These are phyloP conservation scores for Lasaia peninsularis DNA, from an alignment of 1,140 invertebrate species.

Conservation along the genomic window DNA sequence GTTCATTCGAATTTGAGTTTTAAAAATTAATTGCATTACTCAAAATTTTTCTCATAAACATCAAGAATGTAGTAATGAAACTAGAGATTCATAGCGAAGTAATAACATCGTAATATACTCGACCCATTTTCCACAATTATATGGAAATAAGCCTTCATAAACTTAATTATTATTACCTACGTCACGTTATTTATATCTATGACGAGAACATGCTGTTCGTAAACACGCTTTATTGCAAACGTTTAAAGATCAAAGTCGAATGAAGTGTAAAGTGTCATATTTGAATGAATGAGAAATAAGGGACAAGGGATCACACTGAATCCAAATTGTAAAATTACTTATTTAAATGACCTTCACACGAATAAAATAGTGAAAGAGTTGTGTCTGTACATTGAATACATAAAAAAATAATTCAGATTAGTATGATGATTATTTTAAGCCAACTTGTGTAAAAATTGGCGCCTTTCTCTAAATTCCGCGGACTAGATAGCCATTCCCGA, in stretches of 20 bases:
- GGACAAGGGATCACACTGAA: background rate
- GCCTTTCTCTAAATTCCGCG: too few relatives aligned
- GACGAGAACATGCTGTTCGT: background rate
- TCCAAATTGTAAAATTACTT: too few relatives aligned
- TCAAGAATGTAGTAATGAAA: slow-evolving; percentile 1
- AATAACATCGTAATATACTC: background rate
- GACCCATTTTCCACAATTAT: slow-evolving; percentile 1
- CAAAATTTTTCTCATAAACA: background rate
- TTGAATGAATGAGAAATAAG: background rate
- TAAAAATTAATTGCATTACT: background rate
- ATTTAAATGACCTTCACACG: too few relatives aligned
- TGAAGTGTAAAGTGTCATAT: background rate
- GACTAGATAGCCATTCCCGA: too few relatives aligned
- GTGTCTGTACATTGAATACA: too few relatives aligned
- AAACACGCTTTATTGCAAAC: background rate
- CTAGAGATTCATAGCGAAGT: background rate
- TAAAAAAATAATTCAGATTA: too few relatives aligned
- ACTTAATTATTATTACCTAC: slow-evolving; percentile 12
- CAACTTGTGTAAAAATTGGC: too few relatives aligned
- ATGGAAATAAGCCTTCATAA: slow-evolving; percentile 11
- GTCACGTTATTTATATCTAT: background rate
- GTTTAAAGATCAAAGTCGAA: background rate
- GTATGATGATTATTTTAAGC: too few relatives aligned
- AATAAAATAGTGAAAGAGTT: too few relatives aligned
- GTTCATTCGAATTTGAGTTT: background rate